Base-by-base conservation (phyloP, 2,888 invertebrate genomes). In the Polyploca ridens region DNA sequence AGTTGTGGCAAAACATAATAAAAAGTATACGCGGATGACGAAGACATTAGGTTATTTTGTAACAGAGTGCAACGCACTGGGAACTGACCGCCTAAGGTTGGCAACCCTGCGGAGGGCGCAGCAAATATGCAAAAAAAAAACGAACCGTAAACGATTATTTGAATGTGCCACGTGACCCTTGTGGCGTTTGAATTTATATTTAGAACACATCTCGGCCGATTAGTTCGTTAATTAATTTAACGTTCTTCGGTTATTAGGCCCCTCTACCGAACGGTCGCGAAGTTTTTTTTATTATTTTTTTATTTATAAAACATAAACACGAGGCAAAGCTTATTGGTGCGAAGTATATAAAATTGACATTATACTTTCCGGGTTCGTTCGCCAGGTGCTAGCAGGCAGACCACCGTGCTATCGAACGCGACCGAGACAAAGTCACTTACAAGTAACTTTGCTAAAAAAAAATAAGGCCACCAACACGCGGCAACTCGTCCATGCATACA, bases 401-500 rank as follows among this genome's bases (percentile, higher is more conserved):
- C 90, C 91, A 90, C 91, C 90, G 78, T 76, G 79, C 67, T 69
- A 67, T 66, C 66, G 73, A 72, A 65, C 73, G 80, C 87, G 89
- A 84, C 86, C 90, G 87, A 80, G 72, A 77, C 91, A 91, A 92
- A 89, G 91, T 93, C 88, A 93, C 90, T 88, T 90, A 90, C 88
- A 87, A 88, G 84, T 91, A 85, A 91, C 90, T 87, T 91, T 91
- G 90, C 82, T 13, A 41, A 86, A 87, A 86, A 89, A 89, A 85
- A 84, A 19, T 19, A 54, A 83, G 88, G 85, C 90, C 91, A 89
- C 91, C 89, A 81, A 83, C 83, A 82, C 83, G 75, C 82, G 78
- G 86, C 87, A 90, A 92, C 87, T 87, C 89, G 89, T 89, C 89
- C 89, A 78, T 90, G 92, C 85, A 91, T 90, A 90, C 72, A 90